Evolutionary conservation across 23 tunicate genomes (phyloP).

Genomic region (Oikopleura albicans): DNA sequence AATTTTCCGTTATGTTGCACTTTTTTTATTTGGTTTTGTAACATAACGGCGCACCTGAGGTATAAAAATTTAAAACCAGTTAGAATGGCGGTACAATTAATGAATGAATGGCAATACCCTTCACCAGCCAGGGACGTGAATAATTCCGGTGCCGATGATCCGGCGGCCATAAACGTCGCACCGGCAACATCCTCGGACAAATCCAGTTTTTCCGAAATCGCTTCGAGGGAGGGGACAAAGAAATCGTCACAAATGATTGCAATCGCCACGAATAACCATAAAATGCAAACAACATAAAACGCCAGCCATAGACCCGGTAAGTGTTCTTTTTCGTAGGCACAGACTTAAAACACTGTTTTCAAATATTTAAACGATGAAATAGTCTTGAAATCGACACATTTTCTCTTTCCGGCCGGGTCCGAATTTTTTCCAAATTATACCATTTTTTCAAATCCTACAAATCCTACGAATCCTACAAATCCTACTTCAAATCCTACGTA

Average conservation of each 20-base stretch:
- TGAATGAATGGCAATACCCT: neutral
- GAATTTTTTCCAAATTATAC: neutral
- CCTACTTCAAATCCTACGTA: too few relatives aligned
- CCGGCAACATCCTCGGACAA: conserved; percentile 90
- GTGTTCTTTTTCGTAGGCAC: neutral
- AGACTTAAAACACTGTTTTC: neutral
- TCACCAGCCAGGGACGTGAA: conserved; percentile 62
- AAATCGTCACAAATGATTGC: conserved; percentile 84
- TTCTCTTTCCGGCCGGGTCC: too few relatives aligned
- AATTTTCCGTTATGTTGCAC: too few relatives aligned
- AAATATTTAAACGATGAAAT: too few relatives aligned
- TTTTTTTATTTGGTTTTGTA: too few relatives aligned
- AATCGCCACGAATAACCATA: conserved; percentile 16
- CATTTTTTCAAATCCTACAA: neutral
- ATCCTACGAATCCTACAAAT: neutral
- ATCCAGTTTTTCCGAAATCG: conserved; percentile 53
- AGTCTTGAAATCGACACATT: too few relatives aligned
- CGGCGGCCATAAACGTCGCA: conserved; percentile 95
- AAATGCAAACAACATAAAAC: neutral
- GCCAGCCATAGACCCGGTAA: conserved; percentile 12
- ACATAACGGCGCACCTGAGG: too few relatives aligned
- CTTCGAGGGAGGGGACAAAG: conserved; percentile 81
- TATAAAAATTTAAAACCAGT: too few relatives aligned
- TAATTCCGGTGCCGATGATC: conserved; percentile 83
- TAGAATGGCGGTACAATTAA: neutral